phyloP scores from a whole-genome alignment of 2,113 vertebrate genomes.

The Gadus macrocephalus region DNA sequence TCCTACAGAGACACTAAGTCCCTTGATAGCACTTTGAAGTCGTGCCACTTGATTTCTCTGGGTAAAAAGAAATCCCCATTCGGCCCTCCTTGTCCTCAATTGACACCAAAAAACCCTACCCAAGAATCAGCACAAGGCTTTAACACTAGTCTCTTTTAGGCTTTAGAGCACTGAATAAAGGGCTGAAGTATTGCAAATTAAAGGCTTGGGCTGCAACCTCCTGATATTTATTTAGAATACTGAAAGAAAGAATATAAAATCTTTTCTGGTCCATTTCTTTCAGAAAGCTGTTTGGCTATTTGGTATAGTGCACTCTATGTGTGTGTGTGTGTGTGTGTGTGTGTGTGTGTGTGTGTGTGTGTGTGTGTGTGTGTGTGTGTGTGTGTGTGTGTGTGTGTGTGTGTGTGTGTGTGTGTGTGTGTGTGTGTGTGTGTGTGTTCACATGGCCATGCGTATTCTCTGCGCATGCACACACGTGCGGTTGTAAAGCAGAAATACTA shows the following conservation, averaged over 20 bases:
- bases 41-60: conserved; percentile 65
- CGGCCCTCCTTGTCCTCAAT: conserved; percentile 27
- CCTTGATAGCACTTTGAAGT: conserved; percentile 62
- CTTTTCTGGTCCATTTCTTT: too few relatives aligned
- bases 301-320: too few relatives aligned
- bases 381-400: conserved; percentile 10
- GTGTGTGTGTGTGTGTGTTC: conserved; percentile 4
- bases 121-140: too few relatives aligned
- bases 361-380: conserved; percentile 5
- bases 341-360: neutral
- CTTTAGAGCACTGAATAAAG: too few relatives aligned
- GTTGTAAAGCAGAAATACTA: conserved; percentile 40
- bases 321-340: too few relatives aligned
- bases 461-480: conserved; percentile 5
- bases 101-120: too few relatives aligned
- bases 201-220: conserved; percentile 8
- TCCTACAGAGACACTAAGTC: conserved; percentile 48
- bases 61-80: conserved; percentile 57
- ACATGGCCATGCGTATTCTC: conserved; percentile 4
- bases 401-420: too few relatives aligned
- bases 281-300: too few relatives aligned
- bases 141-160: too few relatives aligned
- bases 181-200: too few relatives aligned
- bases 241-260: too few relatives aligned
- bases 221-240: too few relatives aligned